These are phyloP conservation scores for Cydia fagiglandana DNA, from an alignment of 1,140 invertebrate genomes.

Conservation along the genomic window DNA sequence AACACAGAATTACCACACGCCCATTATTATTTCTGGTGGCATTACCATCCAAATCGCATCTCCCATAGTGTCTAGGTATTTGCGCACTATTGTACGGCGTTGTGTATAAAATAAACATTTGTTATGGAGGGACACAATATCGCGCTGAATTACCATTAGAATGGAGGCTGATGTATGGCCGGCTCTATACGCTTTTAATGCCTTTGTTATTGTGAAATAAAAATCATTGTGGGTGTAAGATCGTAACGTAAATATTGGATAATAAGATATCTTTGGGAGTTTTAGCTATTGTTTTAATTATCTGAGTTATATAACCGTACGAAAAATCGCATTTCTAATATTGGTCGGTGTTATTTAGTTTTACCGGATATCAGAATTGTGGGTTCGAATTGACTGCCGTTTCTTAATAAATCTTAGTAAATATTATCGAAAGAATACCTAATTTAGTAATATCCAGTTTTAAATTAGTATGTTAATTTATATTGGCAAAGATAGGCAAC, in stretches of 20 bases:
- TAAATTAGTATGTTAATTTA: too few species aligned
- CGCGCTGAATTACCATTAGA: slow-evolving; percentile 73
- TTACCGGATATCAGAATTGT: too few species aligned
- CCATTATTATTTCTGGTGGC: slow-evolving; percentile 70
- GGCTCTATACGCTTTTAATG: slow-evolving; percentile 30
- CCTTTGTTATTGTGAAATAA: slow-evolving; percentile 25
- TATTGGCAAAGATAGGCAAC: too few species aligned
- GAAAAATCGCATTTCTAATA: too few species aligned
- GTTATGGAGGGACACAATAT: slow-evolving; percentile 75
- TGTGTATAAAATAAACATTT: slow-evolving; percentile 80
- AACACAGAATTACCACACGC: slow-evolving; percentile 59
- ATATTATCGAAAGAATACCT: too few species aligned
- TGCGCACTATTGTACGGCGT: slow-evolving; percentile 78
- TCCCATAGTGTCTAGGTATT: slow-evolving; percentile 76
- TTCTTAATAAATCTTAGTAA: too few species aligned
- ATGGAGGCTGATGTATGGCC: slow-evolving; percentile 73
- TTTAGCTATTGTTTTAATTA: too few species aligned
- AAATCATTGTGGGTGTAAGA: slow-evolving; percentile 9
- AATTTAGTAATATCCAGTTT: too few species aligned
- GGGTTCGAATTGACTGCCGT: too few species aligned
- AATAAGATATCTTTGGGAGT: not conserved
- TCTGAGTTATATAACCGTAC: too few species aligned
- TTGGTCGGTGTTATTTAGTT: too few species aligned
- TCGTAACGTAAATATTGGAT: slow-evolving; percentile 5
- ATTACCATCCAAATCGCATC: slow-evolving; percentile 78